Base-by-base conservation (phyloP, 2,888 invertebrate genomes). In the Sphaerophoria rueppellii region DNA sequence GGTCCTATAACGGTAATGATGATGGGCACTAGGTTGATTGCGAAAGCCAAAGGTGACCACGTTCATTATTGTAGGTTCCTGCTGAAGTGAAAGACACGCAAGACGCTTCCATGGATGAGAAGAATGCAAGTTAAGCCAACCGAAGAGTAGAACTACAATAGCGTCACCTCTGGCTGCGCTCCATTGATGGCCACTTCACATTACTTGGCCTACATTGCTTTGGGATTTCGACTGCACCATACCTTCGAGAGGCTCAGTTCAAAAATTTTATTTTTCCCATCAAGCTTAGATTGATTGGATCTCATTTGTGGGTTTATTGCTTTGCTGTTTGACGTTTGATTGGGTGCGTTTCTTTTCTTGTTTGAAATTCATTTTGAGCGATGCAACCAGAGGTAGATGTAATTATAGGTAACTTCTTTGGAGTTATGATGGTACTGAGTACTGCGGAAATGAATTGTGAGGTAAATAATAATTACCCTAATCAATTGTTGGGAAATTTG, bases 11-110 rank as follows among this genome's bases (percentile, higher is more conserved):
- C 37, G 37, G 40, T 12, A 40, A 24, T 43, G 67, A 40, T 54
- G 65, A 57, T 58, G 32, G 7, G 24, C 52, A 24, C 16, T 61
- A 32, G 46, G 37, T 57, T 69, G 43, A n/a, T 43, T 50, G 46
- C 57, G 16, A 65, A 75, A 71, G 75, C 63, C 43, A 81, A 75
- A 81, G 80, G 69, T 80, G 80, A 55, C n/a, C 1, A 24, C 24
- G 24, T 24, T 24, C 24, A 24, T 24, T 24, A 24, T 24, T 24
- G 2, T 24, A 24, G 24, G 24, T 2, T 24, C 24, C 24, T 24
- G 24, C 24, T 24, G 24, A 24, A 24, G 24, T 24, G 24, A 24
- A 24, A 24, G 24, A 24, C 24, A 24, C 24, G 1, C 24, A 24
- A 24, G 24, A 24, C 24, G 24, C 24, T 24, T 24, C 24, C 24